Evolutionary conservation across 2,888 invertebrate species (phyloP).

Genomic region (Calameuta pallipes): DNA sequence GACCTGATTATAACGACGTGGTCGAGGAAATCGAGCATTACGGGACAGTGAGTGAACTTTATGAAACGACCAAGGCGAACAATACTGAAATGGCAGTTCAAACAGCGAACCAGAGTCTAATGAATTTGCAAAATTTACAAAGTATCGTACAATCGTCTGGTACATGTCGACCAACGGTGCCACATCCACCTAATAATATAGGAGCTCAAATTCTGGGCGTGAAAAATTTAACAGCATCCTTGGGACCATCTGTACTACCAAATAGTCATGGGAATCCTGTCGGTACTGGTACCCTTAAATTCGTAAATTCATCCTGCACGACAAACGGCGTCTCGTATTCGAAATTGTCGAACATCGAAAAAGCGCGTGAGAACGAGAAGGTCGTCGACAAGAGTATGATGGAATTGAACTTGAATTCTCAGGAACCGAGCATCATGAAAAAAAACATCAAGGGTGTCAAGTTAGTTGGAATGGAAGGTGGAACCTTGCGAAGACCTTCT

Average conservation of each 20-base stretch:
- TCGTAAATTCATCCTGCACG: conserved; percentile 19
- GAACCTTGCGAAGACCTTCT: conserved; percentile 58
- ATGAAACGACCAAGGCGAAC: conserved; percentile 24
- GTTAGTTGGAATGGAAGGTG: conserved; percentile 61
- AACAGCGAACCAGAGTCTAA: conserved; percentile 52
- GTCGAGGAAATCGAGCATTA: conserved; percentile 29
- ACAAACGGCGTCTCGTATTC: conserved; percentile 14
- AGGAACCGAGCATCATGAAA: conserved; percentile 42
- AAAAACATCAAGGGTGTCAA: conserved; percentile 63
- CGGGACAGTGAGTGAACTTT: conserved; percentile 38
- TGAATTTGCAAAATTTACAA: conserved; percentile 50
- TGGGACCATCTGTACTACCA: conserved; percentile 32
- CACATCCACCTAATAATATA: conserved; percentile 31
- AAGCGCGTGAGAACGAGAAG: conserved; percentile 21
- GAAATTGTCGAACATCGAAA: conserved; percentile 26
- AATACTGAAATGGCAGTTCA: conserved; percentile 34
- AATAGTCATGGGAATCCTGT: conserved; percentile 22
- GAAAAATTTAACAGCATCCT: conserved; percentile 47
- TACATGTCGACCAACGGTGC: conserved; percentile 14
- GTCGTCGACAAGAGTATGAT: conserved; percentile 52
- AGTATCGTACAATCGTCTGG: conserved; percentile 41
- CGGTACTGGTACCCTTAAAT: conserved; percentile 16
- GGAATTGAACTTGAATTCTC: conserved; percentile 55
- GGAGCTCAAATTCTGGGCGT: conserved; percentile 59
- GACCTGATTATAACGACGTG: conserved; percentile 3